Conservation (phyloP, 2,888 invertebrate species). For the Anagyrus pseudococci region DNA sequence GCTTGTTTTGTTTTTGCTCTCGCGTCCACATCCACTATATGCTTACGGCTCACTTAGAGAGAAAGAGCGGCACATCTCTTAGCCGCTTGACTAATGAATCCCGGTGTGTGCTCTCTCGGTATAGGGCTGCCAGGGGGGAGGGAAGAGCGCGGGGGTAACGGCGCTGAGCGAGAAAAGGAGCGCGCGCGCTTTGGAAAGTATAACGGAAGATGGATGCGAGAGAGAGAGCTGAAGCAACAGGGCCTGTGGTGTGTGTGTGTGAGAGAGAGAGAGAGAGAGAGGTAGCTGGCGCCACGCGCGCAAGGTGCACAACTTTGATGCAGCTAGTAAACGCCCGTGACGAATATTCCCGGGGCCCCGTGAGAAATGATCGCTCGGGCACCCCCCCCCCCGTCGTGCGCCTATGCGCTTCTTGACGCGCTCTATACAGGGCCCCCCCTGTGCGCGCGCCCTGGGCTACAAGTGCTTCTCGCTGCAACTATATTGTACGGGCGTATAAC, state of each 20-base stretch:
- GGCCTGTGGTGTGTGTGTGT: no score
- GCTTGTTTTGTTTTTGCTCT: not conserved
- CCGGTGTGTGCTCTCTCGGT: not conserved
- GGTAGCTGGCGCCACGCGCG: not conserved
- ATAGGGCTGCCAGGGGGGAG: not conserved
- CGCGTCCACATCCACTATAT: not conserved
- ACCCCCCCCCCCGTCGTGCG: not conserved
- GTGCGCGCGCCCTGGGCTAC: no score
- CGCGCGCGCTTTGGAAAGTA: conserved; percentile 12
- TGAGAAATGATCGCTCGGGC: conserved; percentile 25
- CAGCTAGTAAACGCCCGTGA: conserved; percentile 14
- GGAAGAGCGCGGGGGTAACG: not conserved
- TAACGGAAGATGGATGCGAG: conserved; percentile 27
- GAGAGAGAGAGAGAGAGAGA: not conserved
- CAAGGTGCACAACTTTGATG: conserved; percentile 12
- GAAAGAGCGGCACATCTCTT: conserved; percentile 45
- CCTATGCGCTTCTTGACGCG: not conserved
- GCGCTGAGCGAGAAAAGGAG: no score
- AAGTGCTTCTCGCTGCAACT: no score
- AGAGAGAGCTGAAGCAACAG: not conserved
- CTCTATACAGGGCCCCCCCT: no score
- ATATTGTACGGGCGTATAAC: no score
- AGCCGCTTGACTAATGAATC: conserved; percentile 57
- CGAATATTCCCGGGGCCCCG: not conserved
- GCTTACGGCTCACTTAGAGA: conserved; percentile 39